Evolutionary conservation across 2,797 vertebrate genomes (phyloP), one percentile per base, ranked within the genome.

Genomic region (Manis javanica): DNA sequence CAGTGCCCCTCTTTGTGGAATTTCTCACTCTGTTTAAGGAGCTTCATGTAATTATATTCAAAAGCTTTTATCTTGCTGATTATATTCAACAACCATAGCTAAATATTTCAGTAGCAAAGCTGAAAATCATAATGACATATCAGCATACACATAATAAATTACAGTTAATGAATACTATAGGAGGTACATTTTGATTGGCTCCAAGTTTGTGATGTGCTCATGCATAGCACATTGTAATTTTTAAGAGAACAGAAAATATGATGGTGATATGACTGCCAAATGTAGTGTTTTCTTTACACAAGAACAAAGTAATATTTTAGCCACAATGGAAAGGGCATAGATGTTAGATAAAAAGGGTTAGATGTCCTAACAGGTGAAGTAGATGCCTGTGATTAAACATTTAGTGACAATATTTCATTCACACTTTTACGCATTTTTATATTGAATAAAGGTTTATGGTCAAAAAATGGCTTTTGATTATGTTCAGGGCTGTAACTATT

Each of bases 61-160:
- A 95, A 97, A 66, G 11, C 31, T 59, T 10, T 90, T 84, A 87
- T 90, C 61, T 87, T 94, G 16, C 31, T 59, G 91, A 87, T 86
- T 95, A 1, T 83, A 86, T 95, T 96, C 97, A 95, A 75, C 94
- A 97, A 91, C 96, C 87, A 42, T 29, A 93, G 61, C 86, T 96
- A 90, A 83, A 26, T 23, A 12, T 96, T 98, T 98, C 97, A 81
- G 0, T 93, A 1, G 11, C 91, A 93, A 96, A 85, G 90, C 75
- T 91, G 97, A 97, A 98, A 97, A 98, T 97, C 88, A 75, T 66
- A 84, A 12, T 92, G 91, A 74, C 89, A 89, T 69, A 42, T 87
- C 84, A 83, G 18, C 95, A 92, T 15, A 55, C 85, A 64, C 59
- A 64, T 95, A 91, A 91, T 94, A 68, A 93, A n/a, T 94, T 90